These are phyloP conservation scores for Pocillopora verrucosa DNA, from an alignment of 64 coral and sea anemone species.

Conservation along the genomic window DNA sequence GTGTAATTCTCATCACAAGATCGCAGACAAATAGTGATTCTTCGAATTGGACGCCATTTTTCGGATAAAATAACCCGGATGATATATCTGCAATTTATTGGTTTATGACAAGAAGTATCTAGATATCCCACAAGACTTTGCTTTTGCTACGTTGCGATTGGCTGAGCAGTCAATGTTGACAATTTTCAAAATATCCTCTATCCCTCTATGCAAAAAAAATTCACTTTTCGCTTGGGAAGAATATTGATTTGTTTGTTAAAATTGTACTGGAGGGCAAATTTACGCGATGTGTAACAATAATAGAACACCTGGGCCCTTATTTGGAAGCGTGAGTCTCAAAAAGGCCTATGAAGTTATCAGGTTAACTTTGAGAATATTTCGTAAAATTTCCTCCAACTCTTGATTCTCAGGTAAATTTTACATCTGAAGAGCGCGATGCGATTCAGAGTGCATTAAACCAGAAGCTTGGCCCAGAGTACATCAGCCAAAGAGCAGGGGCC, in stretches of 20 bases:
- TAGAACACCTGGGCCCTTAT: conserved; percentile 1
- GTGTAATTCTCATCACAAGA: too few relatives aligned
- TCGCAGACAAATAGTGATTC: not conserved
- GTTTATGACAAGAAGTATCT: not conserved
- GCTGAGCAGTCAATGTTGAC: conserved; percentile 27
- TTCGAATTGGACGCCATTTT: conserved; percentile 98
- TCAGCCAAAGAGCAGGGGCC: conserved; percentile 84
- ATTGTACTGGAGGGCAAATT: not conserved
- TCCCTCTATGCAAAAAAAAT: not conserved
- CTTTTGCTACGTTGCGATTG: conserved; percentile 60
- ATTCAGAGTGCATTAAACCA: conserved; percentile 71
- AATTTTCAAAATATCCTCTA: conserved; percentile 59
- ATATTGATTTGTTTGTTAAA: conserved; percentile 12
- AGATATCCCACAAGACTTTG: conserved; percentile 51
- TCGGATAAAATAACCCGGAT: conserved; percentile 56
- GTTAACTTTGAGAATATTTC: not conserved
- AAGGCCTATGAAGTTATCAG: not conserved
- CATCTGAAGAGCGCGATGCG: conserved; percentile 64
- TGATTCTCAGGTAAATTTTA: conserved; percentile 52
- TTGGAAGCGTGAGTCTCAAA: conserved; percentile 74
- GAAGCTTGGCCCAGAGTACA: conserved; percentile 89
- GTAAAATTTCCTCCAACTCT: not conserved
- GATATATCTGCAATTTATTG: conserved; percentile 50
- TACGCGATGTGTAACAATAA: conserved; percentile 9
- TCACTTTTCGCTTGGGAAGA: not conserved